Conservation (phyloP, 2,113 vertebrate species). For the Ciconia maguari region DNA sequence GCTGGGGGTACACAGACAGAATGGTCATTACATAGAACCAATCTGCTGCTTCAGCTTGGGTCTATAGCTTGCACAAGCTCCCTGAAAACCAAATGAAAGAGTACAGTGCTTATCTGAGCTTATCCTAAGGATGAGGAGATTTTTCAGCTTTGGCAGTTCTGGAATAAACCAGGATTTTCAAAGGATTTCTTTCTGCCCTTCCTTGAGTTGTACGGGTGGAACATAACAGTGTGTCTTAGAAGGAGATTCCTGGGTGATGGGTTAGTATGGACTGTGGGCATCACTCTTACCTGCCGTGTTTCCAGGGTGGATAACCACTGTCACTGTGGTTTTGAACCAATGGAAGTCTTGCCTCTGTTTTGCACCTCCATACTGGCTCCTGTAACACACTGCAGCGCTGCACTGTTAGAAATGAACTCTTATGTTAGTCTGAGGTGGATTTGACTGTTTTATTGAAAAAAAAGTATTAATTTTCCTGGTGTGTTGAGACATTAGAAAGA, state of each 20-base stretch:
- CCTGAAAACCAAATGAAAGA: not conserved
- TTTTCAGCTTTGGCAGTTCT: not conserved
- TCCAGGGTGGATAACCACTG: not conserved
- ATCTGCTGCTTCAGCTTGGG: not conserved
- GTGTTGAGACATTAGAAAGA: not conserved
- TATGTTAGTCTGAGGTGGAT: not conserved
- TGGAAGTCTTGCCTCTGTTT: not conserved
- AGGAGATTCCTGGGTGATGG: not conserved
- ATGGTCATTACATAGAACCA: not conserved
- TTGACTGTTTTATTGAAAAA: not conserved
- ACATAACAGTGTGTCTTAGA: not conserved
- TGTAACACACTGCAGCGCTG: not conserved
- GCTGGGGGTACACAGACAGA: not conserved
- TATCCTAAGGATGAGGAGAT: not conserved
- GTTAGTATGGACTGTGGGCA: not conserved
- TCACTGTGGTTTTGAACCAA: not conserved
- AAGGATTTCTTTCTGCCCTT: not conserved
- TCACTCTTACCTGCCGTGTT: not conserved
- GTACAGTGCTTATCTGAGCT: not conserved
- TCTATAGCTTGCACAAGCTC: not conserved
- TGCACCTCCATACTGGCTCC: accelerated
- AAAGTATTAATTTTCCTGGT: not conserved
- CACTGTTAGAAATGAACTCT: not conserved
- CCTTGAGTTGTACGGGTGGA: not conserved
- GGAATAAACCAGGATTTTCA: not conserved